phyloP scores from a whole-genome alignment of 2,113 vertebrate species.

The Perca flavescens region DNA sequence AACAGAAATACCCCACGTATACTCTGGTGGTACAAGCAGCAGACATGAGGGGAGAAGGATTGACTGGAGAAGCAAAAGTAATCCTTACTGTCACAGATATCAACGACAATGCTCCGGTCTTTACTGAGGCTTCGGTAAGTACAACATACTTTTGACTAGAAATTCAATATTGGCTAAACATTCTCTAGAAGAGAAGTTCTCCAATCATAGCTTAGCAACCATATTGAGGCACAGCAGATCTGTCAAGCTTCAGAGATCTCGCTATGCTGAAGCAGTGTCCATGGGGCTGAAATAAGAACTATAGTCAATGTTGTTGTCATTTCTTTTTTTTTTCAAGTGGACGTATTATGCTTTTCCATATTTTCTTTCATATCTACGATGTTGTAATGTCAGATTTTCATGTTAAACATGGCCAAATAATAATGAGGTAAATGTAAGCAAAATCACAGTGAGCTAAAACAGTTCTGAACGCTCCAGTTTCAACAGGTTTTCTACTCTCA shows the following conservation, averaged over 20 bases:
- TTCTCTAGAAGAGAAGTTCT: neutral
- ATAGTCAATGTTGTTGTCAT: neutral
- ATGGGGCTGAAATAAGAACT: neutral
- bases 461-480: too few species aligned
- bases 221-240: neutral
- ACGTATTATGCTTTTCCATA: too few species aligned
- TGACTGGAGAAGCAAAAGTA: slow-evolving; percentile 69
- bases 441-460: too few species aligned
- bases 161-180: neutral
- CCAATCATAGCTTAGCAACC: neutral
- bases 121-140: slow-evolving; percentile 82
- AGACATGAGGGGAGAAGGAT: slow-evolving; percentile 81
- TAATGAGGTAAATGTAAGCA: too few species aligned
- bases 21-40: slow-evolving; percentile 85
- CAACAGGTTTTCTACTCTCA: too few species aligned
- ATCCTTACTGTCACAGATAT: slow-evolving; percentile 85
- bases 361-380: too few species aligned
- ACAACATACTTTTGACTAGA: neutral
- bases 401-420: too few species aligned
- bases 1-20: slow-evolving; percentile 86
- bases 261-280: neutral
- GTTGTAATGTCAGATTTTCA: too few species aligned
- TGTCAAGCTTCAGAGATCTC: neutral
- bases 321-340: too few species aligned
- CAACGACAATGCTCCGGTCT: slow-evolving; percentile 89